Conservation (phyloP, 2,888 invertebrate species). For the Halictus ligatus region DNA sequence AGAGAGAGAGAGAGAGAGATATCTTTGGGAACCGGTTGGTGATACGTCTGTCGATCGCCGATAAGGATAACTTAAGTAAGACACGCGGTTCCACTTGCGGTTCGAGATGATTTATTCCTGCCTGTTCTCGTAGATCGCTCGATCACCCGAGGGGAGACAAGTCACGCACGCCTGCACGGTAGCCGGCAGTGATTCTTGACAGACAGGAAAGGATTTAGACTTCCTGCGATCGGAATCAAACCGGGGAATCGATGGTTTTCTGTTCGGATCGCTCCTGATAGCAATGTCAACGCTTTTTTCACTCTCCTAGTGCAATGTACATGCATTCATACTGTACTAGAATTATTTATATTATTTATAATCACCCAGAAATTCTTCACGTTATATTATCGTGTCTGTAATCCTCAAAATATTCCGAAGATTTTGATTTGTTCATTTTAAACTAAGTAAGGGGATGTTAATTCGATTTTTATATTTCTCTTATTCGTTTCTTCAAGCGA, state of each 20-base stretch:
- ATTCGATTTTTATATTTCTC: too few relatives aligned
- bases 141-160: not conserved
- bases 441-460: too few relatives aligned
- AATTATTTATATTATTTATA: not conserved
- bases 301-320: not conserved
- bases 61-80: not conserved
- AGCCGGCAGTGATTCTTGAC: constrained; percentile 6
- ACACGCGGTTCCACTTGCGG: not conserved
- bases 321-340: not conserved
- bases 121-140: constrained; percentile 50
- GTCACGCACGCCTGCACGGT: not conserved
- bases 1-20: not conserved
- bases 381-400: not conserved
- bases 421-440: not conserved
- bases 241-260: not conserved
- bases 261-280: not conserved
- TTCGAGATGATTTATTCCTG: constrained; percentile 57
- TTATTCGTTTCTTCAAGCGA: too few relatives aligned
- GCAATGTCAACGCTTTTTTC: not conserved
- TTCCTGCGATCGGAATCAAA: not conserved
- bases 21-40: not conserved
- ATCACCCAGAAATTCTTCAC: not conserved
- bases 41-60: constrained; percentile 11
- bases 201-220: constrained; percentile 4
- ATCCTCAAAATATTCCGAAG: not conserved